Conservation (phyloP, 1,140 invertebrate genomes). For the Gonioctena quinquepunctata region DNA sequence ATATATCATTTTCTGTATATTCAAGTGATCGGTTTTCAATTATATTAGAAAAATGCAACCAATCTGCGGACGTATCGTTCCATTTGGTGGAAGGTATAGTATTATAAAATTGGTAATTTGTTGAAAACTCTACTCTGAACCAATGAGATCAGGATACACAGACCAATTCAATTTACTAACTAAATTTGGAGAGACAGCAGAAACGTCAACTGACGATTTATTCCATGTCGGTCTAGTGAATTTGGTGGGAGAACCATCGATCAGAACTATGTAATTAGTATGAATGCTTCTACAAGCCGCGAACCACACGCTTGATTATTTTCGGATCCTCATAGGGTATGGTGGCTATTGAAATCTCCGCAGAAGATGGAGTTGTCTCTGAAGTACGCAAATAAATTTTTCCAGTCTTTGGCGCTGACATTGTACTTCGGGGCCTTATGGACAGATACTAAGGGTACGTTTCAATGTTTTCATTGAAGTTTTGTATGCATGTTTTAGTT, state of each 20-base stretch:
- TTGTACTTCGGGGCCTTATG: not conserved
- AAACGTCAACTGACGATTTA: not conserved
- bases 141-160: too few species aligned
- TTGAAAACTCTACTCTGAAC: too few species aligned
- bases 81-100: too few species aligned
- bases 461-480: not conserved
- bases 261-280: not conserved
- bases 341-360: not conserved
- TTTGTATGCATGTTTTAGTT: not conserved
- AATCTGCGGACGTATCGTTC: not conserved
- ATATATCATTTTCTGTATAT: not conserved
- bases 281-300: not conserved
- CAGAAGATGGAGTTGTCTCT: not conserved
- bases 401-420: not conserved
- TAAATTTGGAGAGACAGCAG: too few species aligned
- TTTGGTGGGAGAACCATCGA: not conserved
- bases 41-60: not conserved
- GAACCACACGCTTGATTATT: not conserved
- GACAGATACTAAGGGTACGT: not conserved
- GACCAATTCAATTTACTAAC: too few species aligned
- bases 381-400: not conserved
- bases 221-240: not conserved
- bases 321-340: not conserved
- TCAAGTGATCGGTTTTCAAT: not conserved
- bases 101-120: too few species aligned